Evolutionary conservation across 2,888 invertebrate genomes (phyloP), one percentile per base, ranked within the genome.

Genomic region (Lottia gigantea): DNA sequence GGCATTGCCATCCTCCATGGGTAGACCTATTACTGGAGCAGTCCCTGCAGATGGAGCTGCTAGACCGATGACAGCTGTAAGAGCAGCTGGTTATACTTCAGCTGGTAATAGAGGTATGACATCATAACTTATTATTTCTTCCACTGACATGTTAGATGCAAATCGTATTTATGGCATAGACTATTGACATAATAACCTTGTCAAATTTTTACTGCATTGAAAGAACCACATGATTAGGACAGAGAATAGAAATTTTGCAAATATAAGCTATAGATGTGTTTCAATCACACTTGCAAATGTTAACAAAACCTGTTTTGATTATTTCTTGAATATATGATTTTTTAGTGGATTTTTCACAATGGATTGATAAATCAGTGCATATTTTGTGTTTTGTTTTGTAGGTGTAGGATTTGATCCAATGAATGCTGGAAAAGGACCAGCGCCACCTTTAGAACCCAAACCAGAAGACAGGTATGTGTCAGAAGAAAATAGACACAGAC

Each of bases 31-130:
- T 68, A 86, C 87, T 47, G 83, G 80, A 4, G 82, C 80, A 15
- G 82, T 79, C 31, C 86, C 82, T 15, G 85, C 82, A 4, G 88
- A 85, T 67, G 83, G 85, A 19, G 84, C 82, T 66, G 90, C 90
- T 26, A 85, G 99, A 71, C 98, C 99, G 0, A 97, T 98, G 91
- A 99, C 99, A 3, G 98, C 98, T 1, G 95, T 98, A 55, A 92
- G 96, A 71, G 98, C 96, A 12, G 98, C 96, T 40, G 99, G 99
- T 0, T 99, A 96, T 88, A 95, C 95, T 6, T 95, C 96, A 1
- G 92, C 91, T 66, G 89, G 90, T 31, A 83, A 91, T 89, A 78
- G 91, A 90, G 82, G 85, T 85, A 66, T 23, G 62, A 3, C 46
- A 7, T 15, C 7, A n/a, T n/a, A n/a, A n/a, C n/a, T n/a, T n/a